phyloP scores from a whole-genome alignment of 2,888 invertebrate genomes.

The Myathropa florea region DNA sequence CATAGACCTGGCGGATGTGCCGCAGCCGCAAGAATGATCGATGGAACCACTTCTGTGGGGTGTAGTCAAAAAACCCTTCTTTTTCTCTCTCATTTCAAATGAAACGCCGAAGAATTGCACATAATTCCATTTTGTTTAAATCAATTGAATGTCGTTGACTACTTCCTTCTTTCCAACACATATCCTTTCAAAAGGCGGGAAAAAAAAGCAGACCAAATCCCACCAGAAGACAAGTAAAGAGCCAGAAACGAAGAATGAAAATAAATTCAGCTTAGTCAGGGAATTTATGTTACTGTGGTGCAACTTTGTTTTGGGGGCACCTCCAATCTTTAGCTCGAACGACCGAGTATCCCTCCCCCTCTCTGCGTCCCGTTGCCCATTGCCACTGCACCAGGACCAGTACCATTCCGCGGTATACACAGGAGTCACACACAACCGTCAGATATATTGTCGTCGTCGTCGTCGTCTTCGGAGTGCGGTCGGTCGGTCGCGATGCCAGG shows the following conservation, averaged over 20 bases:
- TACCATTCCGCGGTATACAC: conserved; percentile 14
- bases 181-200: not conserved
- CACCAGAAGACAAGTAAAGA: not conserved
- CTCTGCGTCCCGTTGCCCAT: not conserved
- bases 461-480: not conserved
- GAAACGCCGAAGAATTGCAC: conserved; percentile 27
- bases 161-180: conserved; percentile 32
- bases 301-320: conserved; percentile 70
- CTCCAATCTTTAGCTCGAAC: conserved; percentile 53
- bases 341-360: not conserved
- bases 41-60: not conserved
- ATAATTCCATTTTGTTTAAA: conserved; percentile 41
- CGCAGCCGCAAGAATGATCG: not conserved
- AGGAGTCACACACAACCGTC: conserved; percentile 5
- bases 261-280: conserved; percentile 70
- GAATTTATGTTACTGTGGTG: conserved; percentile 66
- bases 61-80: not conserved
- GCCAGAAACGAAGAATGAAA: conserved; percentile 16
- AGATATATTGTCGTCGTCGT: not conserved
- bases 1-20: not conserved
- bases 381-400: conserved; percentile 17
- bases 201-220: not conserved
- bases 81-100: not conserved
- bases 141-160: conserved; percentile 26
- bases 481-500: conserved; percentile 7